Evolutionary conservation across 2,113 vertebrate genomes (phyloP).

Genomic region (Uropsilus gracilis): DNA sequence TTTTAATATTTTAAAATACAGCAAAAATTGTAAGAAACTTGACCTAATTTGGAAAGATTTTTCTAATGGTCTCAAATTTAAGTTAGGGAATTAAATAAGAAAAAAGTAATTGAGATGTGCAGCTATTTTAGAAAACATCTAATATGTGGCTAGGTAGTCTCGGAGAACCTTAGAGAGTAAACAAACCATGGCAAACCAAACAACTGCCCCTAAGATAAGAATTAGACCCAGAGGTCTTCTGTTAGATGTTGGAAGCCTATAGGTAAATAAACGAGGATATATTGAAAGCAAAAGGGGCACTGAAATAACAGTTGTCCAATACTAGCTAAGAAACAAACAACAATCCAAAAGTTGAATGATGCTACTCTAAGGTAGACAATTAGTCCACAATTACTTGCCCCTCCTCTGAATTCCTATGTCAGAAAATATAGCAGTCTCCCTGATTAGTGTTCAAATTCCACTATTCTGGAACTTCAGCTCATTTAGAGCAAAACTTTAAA

Average conservation of each 20-base stretch:
- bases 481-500: neutral
- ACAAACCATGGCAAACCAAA: neutral
- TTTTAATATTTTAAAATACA: neutral
- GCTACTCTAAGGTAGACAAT: neutral
- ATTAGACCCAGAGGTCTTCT: neutral
- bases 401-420: neutral
- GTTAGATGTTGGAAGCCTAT: neutral
- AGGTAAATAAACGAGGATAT: neutral
- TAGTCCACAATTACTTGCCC: neutral
- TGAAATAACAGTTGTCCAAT: neutral
- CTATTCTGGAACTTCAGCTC: neutral
- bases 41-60: too few relatives aligned
- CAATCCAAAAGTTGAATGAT: neutral
- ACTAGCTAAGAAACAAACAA: neutral
- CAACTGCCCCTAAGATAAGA: neutral
- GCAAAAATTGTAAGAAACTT: too few relatives aligned
- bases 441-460: neutral
- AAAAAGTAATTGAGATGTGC: neutral
- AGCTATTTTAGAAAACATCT: conserved; percentile 4
- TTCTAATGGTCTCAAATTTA: neutral
- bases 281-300: neutral
- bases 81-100: neutral
- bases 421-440: neutral
- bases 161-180: neutral
- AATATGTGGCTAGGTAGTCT: neutral